Evolutionary conservation across 2,888 invertebrate species (phyloP).

Genomic region (Archips crataeganus): DNA sequence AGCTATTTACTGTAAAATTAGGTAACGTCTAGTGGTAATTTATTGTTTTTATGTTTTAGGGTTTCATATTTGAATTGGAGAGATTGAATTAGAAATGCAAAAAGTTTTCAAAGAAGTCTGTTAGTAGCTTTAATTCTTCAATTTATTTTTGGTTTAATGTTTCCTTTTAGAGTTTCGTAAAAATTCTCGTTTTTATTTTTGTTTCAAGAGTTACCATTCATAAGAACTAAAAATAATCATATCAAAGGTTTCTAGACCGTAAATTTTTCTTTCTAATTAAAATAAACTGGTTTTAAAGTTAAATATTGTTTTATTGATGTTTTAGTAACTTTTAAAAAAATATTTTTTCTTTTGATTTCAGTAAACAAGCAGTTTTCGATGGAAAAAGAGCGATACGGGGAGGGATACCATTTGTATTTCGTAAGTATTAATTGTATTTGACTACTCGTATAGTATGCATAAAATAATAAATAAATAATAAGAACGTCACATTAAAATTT

Average conservation of each 20-base stretch:
- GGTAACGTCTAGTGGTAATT: not conserved
- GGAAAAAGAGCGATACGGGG: conserved; percentile 98
- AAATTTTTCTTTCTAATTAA: not conserved
- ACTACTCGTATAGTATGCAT: not conserved
- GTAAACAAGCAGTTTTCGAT: conserved; percentile 98
- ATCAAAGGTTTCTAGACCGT: not conserved
- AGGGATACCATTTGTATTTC: conserved; percentile 98
- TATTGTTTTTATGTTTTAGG: too few species aligned
- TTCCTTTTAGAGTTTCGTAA: not conserved
- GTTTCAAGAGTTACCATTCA: not conserved
- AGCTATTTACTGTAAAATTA: not conserved
- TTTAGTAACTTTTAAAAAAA: conserved; percentile 43
- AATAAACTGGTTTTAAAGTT: not conserved
- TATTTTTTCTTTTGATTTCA: conserved; percentile 79
- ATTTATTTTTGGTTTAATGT: not conserved
- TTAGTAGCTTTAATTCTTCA: not conserved
- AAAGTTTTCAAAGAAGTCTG: not conserved
- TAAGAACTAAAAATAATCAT: not conserved
- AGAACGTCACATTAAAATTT: too few species aligned
- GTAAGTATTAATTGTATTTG: conserved; percentile 89
- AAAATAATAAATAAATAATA: too few species aligned
- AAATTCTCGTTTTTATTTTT: not conserved
- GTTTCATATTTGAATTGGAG: not conserved
- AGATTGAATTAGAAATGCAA: not conserved
- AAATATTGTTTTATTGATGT: not conserved